Conservation (phyloP, 2,113 vertebrate genomes). For the Cyprinodon variegatus region DNA sequence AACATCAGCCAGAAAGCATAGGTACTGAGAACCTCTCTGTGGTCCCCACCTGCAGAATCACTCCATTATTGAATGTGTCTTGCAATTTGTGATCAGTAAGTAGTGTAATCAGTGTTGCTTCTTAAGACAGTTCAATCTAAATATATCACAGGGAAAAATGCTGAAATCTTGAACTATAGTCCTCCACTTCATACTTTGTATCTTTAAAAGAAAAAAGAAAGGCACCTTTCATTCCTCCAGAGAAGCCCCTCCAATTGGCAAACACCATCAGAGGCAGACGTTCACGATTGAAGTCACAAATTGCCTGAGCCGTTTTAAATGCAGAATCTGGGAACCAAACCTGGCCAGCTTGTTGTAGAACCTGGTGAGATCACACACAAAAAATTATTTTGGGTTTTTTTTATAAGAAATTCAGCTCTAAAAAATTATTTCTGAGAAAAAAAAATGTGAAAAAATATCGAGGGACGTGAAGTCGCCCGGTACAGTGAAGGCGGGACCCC, state of each 20-base stretch:
- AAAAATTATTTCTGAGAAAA: neutral
- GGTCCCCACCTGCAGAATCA: too few relatives aligned
- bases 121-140: neutral
- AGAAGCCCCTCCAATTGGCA: slow-evolving; percentile 98
- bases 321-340: slow-evolving; percentile 98
- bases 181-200: neutral
- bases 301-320: slow-evolving; percentile 94
- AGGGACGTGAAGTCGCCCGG: too few relatives aligned
- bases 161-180: neutral
- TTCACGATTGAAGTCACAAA: slow-evolving; percentile 91
- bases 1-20: too few relatives aligned
- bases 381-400: neutral
- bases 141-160: neutral
- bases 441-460: too few relatives aligned
- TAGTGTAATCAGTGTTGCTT: too few relatives aligned
- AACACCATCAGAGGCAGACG: slow-evolving; percentile 91
- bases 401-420: neutral
- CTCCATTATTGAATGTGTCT: too few relatives aligned
- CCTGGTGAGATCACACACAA: slow-evolving; percentile 72
- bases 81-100: too few relatives aligned
- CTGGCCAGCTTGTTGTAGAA: slow-evolving; percentile 96
- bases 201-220: neutral
- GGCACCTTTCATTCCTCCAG: slow-evolving; percentile 95
- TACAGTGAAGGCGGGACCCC: too few relatives aligned
- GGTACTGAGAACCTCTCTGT: too few relatives aligned